These are phyloP conservation scores for Eurystomus glaucurus DNA, from an alignment of 2,797 vertebrate species.

Conservation along the genomic window DNA sequence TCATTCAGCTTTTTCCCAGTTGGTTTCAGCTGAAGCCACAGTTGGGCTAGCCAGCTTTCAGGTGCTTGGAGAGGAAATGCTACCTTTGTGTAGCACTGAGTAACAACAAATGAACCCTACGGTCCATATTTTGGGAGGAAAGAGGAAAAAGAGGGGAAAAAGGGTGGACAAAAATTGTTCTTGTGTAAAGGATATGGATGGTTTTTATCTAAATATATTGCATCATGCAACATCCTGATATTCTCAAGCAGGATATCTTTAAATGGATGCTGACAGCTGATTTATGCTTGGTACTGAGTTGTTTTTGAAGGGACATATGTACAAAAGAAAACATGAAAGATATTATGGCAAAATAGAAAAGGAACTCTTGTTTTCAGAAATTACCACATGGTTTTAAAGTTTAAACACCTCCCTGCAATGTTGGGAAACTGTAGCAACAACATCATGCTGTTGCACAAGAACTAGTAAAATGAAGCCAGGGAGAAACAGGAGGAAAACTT, in stretches of 20 bases:
- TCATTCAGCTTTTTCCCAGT: not conserved
- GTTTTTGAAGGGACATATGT: not conserved
- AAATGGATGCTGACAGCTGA: constrained; percentile 22
- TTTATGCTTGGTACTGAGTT: not conserved
- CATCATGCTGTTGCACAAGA: not conserved
- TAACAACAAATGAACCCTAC: not conserved
- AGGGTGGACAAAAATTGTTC: not conserved
- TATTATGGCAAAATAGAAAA: constrained; percentile 12
- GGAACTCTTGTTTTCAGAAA: constrained; percentile 15
- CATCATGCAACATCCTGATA: constrained; percentile 17
- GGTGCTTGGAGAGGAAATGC: constrained; percentile 13
- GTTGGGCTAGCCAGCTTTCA: not conserved
- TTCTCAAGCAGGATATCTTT: constrained; percentile 37
- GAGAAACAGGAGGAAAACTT: not conserved
- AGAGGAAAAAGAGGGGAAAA: not conserved
- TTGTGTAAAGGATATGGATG: not conserved
- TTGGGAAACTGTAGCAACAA: not conserved
- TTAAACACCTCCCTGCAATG: not conserved
- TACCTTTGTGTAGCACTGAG: not conserved
- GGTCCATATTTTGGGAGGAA: not conserved
- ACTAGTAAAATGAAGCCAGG: not conserved
- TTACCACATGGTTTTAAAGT: constrained; percentile 30
- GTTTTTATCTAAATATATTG: constrained; percentile 12
- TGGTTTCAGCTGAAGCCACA: not conserved
- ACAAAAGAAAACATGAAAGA: constrained; percentile 33